These are phyloP conservation scores for Monomorium pharaonis DNA, from an alignment of 1,140 invertebrate species.

Conservation along the genomic window DNA sequence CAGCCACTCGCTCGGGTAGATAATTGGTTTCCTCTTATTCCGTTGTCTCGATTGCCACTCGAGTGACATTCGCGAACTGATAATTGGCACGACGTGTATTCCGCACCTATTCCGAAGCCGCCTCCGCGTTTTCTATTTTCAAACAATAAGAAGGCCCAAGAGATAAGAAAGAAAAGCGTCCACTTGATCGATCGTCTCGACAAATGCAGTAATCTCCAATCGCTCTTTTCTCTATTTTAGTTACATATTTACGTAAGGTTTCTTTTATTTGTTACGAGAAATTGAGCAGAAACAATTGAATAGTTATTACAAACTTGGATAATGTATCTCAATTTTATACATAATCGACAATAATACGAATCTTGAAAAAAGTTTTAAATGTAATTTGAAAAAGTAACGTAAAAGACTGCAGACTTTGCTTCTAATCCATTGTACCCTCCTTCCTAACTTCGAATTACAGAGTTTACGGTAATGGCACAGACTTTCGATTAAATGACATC, in stretches of 20 bases:
- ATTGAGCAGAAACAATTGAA: not conserved
- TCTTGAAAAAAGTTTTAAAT: not conserved
- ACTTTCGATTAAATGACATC: constrained; percentile 32
- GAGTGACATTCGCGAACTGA: constrained; percentile 66
- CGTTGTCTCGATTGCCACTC: constrained; percentile 67
- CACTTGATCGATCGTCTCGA: not conserved
- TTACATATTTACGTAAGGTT: not conserved
- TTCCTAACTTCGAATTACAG: not conserved
- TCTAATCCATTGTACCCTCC: not conserved
- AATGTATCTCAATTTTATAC: not conserved
- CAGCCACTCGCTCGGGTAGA: constrained; percentile 62
- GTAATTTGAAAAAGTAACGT: not conserved
- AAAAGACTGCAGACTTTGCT: not conserved
- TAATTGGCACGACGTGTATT: constrained; percentile 69
- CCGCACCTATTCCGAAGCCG: constrained; percentile 54
- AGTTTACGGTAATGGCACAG: not conserved
- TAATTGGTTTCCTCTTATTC: constrained; percentile 76
- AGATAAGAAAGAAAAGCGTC: not conserved
- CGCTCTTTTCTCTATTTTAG: not conserved
- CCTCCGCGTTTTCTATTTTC: not conserved
- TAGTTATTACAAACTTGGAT: not conserved
- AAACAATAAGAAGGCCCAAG: not conserved
- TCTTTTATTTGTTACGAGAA: not conserved
- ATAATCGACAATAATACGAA: not conserved
- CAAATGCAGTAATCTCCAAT: not conserved